Evolutionary conservation across 2,797 vertebrate species (phyloP).

Genomic region (Australoheros facetus): DNA sequence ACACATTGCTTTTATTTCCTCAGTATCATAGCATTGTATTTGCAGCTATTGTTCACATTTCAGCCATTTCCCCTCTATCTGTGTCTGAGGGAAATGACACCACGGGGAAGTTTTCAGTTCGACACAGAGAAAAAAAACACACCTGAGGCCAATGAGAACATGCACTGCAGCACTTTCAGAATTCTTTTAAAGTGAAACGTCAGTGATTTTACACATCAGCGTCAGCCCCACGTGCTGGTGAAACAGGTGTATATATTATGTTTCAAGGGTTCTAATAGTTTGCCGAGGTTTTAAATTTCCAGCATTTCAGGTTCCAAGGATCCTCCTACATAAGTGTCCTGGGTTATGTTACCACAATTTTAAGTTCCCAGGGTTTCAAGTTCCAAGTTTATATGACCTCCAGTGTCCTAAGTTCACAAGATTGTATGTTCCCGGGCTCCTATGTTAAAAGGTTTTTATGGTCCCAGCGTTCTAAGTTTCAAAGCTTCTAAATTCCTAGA

Average conservation of each 20-base stretch:
- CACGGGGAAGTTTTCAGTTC: slow-evolving; percentile 5
- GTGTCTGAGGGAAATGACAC: slow-evolving; percentile 15
- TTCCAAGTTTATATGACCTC: too few relatives aligned
- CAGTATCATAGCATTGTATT: background rate
- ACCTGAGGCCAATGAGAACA: slow-evolving; percentile 3
- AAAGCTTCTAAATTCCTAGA: too few relatives aligned
- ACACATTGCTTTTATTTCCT: slow-evolving; percentile 52
- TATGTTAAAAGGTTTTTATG: too few relatives aligned
- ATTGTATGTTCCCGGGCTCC: too few relatives aligned
- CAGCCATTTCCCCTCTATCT: slow-evolving; percentile 7
- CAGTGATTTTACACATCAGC: background rate
- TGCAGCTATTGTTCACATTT: slow-evolving; percentile 28
- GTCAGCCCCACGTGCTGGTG: too few relatives aligned
- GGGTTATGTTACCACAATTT: too few relatives aligned
- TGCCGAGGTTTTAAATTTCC: background rate
- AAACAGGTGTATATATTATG: too few relatives aligned
- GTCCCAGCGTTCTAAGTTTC: too few relatives aligned
- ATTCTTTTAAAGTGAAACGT: background rate
- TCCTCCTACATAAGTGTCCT: too few relatives aligned
- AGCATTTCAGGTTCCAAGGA: too few relatives aligned
- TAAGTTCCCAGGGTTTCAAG: too few relatives aligned
- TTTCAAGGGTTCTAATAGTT: background rate
- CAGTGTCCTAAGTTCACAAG: too few relatives aligned
- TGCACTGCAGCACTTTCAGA: background rate
- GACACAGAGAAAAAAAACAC: slow-evolving; percentile 12